A percentile compares a stretch with the other conserved stretches of the same genome.
These are phyloP conservation scores for Neodiprion virginianus DNA, from an alignment of 1,140 invertebrate species.

Conservation along the genomic window DNA sequence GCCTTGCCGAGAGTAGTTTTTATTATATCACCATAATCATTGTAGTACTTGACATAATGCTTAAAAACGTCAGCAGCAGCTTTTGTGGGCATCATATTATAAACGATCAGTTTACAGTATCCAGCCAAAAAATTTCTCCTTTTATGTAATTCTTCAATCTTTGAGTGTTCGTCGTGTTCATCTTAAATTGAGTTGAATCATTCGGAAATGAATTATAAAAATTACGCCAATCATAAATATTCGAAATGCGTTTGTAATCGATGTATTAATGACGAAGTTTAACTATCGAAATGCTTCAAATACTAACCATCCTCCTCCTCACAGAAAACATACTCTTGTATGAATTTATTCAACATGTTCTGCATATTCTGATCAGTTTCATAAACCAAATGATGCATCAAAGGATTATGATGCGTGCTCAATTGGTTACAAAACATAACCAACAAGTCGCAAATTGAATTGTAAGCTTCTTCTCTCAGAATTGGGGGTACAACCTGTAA, in stretches of 20 bases:
- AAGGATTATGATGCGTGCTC: constrained; percentile 63
- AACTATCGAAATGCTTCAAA: background rate
- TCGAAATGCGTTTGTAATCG: background rate
- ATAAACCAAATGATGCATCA: constrained; percentile 79
- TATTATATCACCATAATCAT: constrained; percentile 99
- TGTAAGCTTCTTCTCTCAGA: constrained; percentile 76
- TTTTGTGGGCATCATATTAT: constrained; percentile 94
- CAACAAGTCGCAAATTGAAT: constrained; percentile 92
- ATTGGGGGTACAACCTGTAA: constrained; percentile 36
- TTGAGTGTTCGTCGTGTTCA: constrained; percentile 89
- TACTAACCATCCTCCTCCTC: constrained; percentile 79
- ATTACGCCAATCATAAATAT: background rate
- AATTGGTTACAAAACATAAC: constrained; percentile 95
- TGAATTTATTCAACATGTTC: constrained; percentile 86
- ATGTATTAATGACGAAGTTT: background rate
- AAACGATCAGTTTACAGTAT: constrained; percentile 97
- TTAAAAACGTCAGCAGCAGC: constrained; percentile 95
- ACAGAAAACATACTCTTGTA: constrained; percentile 93
- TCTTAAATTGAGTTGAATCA: constrained; percentile 56
- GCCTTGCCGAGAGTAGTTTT: constrained; percentile 96
- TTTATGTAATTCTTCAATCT: constrained; percentile 96
- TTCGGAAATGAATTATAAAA: background rate
- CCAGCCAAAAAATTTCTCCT: constrained; percentile 93
- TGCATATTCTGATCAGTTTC: constrained; percentile 83
- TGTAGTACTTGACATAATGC: constrained; percentile 98